A percentile compares a stretch with the other conserved stretches of the same genome.
These are phyloP conservation scores for Drosophila tanythrix DNA, from an alignment of 2,888 invertebrate genomes.

Conservation along the genomic window DNA sequence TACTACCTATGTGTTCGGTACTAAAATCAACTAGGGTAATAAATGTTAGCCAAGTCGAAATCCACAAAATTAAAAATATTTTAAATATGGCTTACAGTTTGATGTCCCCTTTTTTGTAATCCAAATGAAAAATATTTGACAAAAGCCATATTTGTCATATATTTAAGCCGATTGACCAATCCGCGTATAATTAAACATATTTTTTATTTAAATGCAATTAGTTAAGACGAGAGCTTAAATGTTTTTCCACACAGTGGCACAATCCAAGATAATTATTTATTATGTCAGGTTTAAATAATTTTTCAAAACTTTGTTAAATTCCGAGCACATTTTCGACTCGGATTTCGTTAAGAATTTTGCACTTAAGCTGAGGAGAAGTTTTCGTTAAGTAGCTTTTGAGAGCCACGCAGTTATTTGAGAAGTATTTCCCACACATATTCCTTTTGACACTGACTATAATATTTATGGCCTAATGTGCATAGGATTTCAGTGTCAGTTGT, in stretches of 20 bases:
- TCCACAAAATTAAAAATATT: background rate
- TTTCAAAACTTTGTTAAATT: background rate
- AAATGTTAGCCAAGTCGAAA: background rate
- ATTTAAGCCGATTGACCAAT: no score
- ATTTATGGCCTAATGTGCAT: slow-evolving; percentile 58
- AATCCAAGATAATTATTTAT: background rate
- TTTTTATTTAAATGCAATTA: background rate
- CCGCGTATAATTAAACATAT: background rate
- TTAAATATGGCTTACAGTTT: background rate
- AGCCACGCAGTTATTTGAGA: slow-evolving; percentile 22
- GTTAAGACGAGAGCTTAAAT: background rate
- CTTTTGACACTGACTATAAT: slow-evolving; percentile 63
- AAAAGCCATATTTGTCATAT: background rate
- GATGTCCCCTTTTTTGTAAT: background rate
- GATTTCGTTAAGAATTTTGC: background rate
- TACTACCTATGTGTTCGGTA: background rate
- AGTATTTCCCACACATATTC: slow-evolving; percentile 59
- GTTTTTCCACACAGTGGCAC: background rate
- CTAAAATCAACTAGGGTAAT: background rate
- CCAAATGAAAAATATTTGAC: background rate
- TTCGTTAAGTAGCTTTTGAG: slow-evolving; percentile 8
- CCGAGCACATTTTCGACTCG: no score
- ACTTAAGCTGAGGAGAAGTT: background rate
- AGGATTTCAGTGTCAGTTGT: slow-evolving; percentile 13
- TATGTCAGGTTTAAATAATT: background rate